Evolutionary conservation across 2,888 invertebrate species (phyloP).

Genomic region (Drosophila barbarae): DNA sequence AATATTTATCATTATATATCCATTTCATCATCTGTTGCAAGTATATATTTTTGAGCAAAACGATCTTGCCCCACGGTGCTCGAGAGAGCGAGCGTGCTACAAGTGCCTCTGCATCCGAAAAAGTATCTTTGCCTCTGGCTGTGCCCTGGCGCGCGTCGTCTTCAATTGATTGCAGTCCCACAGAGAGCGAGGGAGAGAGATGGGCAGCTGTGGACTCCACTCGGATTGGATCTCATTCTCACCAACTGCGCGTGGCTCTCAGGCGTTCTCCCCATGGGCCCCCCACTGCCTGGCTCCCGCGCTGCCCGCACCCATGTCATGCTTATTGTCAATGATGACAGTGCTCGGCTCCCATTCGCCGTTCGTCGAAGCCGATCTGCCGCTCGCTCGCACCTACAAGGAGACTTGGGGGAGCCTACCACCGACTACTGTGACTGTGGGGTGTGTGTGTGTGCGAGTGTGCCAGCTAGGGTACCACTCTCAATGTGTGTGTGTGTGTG

Average conservation of each 20-base stretch:
- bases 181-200: conserved; percentile 41
- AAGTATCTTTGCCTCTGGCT: conserved; percentile 36
- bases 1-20: no score
- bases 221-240: conserved; percentile 51
- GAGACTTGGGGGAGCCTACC: conserved; percentile 44
- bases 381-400: conserved; percentile 36
- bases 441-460: conserved; percentile 50
- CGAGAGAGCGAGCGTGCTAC: conserved; percentile 57
- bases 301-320: conserved; percentile 69
- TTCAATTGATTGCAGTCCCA: conserved; percentile 68
- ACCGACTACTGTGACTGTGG: conserved; percentile 46
- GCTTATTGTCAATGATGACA: conserved; percentile 79
- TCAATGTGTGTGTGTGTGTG: conserved; percentile 46
- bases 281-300: conserved; percentile 29
- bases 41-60: rapidly evolving
- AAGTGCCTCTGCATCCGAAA: conserved; percentile 25
- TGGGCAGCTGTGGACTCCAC: conserved; percentile 39
- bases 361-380: conserved; percentile 46
- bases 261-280: conserved; percentile 38
- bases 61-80: conserved; percentile 26
- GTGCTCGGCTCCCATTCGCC: conserved; percentile 72
- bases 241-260: conserved; percentile 68
- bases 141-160: conserved; percentile 72
- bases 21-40: not conserved
- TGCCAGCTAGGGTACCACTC: conserved; percentile 24